Evolutionary conservation across 2,113 vertebrate genomes (phyloP), one percentile per base, ranked within the genome.

Genomic region (Takifugu flavidus): DNA sequence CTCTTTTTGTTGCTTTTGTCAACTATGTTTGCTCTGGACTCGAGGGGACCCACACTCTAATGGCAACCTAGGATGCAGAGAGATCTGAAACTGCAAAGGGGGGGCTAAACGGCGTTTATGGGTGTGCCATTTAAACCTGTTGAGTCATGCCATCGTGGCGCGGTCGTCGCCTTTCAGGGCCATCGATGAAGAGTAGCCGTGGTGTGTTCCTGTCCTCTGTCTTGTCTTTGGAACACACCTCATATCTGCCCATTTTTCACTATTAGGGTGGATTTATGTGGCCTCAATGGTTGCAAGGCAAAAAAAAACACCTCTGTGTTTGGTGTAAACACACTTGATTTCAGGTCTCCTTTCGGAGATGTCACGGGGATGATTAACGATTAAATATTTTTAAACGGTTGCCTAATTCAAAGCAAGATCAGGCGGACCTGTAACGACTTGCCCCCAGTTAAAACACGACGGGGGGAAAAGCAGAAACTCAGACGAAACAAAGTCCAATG

Each of bases 1-100:
- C 49, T 67, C 81, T 82, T 78, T 79, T 52, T 72, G 70, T 60
- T 14, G 15, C 73, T 78, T 87, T 82, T 83, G 82, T 88, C 70
- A 77, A 59, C 72, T 14, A 63, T 84, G 74, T 87, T 87, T 87
- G 79, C 66, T 70, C 61, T 80, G 72, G 79, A 79, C 80, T 82
- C 74, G 66, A 82, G 74, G 59, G 74, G 74, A 70, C 67, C 74
- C 70, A 85, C 82, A 71, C 83, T 83, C 83, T 79, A 15, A 66
- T 70, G 78, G 59, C 65, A 73, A 53, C 58, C 47, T 60, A 34
- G 62, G 49, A 62, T 71, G 15, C 31, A 44, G 53, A 60, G 34
- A 49, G 69, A 77, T 73, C 60, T 78, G 52, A 69, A 71, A 65
- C 62, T 43, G 49, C 39, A 63, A 49, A 59, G 42, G 59, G 64